phyloP scores from a whole-genome alignment of 2,797 vertebrate species.

The Gastrophryne carolinensis region DNA sequence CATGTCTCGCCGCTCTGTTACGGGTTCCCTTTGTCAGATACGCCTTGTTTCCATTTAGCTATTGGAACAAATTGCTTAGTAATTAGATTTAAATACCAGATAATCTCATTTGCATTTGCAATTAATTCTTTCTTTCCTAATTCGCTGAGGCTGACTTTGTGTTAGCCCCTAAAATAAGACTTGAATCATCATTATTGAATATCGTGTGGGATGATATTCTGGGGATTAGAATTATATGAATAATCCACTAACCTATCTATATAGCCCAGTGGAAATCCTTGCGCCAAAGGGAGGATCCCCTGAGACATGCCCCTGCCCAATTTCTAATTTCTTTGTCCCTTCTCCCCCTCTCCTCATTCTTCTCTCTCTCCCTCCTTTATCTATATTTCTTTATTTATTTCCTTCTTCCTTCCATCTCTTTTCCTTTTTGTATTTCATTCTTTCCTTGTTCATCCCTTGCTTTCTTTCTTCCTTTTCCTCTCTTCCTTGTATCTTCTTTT shows the following conservation, averaged over 20 bases:
- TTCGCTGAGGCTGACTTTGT: constrained; percentile 76
- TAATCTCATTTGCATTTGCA: constrained; percentile 82
- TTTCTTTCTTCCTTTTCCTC: background rate
- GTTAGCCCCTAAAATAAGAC: constrained; percentile 71
- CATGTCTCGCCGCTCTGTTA: constrained; percentile 38
- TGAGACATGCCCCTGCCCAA: no score
- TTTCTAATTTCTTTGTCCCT: background rate
- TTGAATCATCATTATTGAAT: constrained; percentile 67
- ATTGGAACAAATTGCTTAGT: constrained; percentile 76
- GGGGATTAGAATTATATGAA: constrained; percentile 61
- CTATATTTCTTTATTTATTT: background rate
- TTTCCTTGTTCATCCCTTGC: background rate
- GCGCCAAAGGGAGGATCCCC: no score
- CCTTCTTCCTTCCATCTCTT: background rate
- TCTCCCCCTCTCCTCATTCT: background rate
- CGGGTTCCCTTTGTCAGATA: constrained; percentile 66
- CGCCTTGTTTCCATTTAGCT: constrained; percentile 67
- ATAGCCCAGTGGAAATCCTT: no score
- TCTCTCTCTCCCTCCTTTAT: background rate
- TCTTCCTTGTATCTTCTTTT: no score
- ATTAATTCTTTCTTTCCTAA: constrained; percentile 80
- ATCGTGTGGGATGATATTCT: constrained; percentile 56
- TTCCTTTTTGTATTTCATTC: background rate
- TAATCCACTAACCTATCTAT: background rate
- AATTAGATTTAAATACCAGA: constrained; percentile 83